phyloP scores from a whole-genome alignment of 2,888 invertebrate species.

The Celastrina argiolus region DNA sequence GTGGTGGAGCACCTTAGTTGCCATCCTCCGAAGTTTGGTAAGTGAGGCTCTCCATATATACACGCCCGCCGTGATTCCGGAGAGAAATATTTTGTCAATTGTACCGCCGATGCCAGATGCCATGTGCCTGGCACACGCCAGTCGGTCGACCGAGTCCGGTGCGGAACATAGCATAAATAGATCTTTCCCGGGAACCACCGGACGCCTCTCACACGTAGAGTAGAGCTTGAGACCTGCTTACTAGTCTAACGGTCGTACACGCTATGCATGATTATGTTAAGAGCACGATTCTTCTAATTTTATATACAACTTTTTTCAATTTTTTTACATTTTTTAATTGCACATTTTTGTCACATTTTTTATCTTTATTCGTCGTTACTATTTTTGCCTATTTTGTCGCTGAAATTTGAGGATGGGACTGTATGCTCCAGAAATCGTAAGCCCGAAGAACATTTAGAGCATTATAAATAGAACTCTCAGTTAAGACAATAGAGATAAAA shows the following conservation, averaged over 20 bases:
- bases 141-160: constrained; percentile 39
- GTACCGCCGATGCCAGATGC: constrained; percentile 52
- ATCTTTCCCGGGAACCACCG: constrained; percentile 77
- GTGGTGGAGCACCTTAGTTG: constrained; percentile 78
- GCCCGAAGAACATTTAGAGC: no score
- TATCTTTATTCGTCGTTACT: constrained; percentile 31
- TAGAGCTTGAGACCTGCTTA: constrained; percentile 69
- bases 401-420: no score
- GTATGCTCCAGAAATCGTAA: no score
- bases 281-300: constrained; percentile 62
- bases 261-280: constrained; percentile 75
- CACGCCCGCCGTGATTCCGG: constrained; percentile 77
- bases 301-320: constrained; percentile 48
- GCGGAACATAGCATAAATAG: constrained; percentile 77
- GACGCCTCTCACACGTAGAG: constrained; percentile 68
- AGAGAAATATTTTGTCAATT: constrained; percentile 78
- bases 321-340: constrained; percentile 55
- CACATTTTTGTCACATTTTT: constrained; percentile 55
- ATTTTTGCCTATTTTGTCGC: not conserved
- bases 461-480: no score
- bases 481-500: no score
- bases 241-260: constrained; percentile 67
- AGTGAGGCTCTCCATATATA: constrained; percentile 77
- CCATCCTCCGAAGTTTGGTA: constrained; percentile 78
- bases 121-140: not conserved